Evolutionary conservation across 2,888 invertebrate species (phyloP), one percentile per base, ranked within the genome.

Genomic region (Folsomia manolachei): DNA sequence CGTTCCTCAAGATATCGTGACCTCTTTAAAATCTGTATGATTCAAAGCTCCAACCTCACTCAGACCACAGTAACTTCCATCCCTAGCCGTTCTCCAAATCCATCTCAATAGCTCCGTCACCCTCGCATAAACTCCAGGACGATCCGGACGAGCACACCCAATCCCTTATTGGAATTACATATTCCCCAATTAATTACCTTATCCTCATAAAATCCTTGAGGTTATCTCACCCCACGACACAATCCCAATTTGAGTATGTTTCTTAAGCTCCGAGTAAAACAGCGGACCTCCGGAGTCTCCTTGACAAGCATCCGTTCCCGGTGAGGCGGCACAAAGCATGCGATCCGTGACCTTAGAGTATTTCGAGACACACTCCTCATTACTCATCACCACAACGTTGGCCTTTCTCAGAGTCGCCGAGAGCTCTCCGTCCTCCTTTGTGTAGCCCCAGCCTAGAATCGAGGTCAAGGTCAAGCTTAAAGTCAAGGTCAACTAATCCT

Each of bases 51-150:
- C 39, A 39, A 9, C 39, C 14, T 14, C 39, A 39, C 7, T 14
- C 39, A 39, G 14, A 9, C 27, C 56, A 25, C 76, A 76, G 52
- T 71, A 76, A 51, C 73, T 74, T 4, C 75, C 79, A 66, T 80
- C 80, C 23, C 69, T 66, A 18, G 79, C 71, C 69, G 79, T 78
- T 19, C 67, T 69, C 0, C 69, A 56, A 24, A 80, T 80, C 80
- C 80, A 80, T 21, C 71, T 71, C 1, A 75, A n/a, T 21, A 80
- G 71, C 56, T 77, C 74, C 69, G 78, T 77, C 0, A 77, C 64
- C 62, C 80, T 66, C 0, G 80, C 67, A 63, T 78, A 80, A 21
- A 80, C 79, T 1, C 80, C 80, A 23, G 80, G 80, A 23, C 79
- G 78, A 2, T 70, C 65, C 1, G 72, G 72, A 52, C 72, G 60